Conservation (phyloP, 2,797 vertebrate genomes). For the Acanthornis magna region DNA sequence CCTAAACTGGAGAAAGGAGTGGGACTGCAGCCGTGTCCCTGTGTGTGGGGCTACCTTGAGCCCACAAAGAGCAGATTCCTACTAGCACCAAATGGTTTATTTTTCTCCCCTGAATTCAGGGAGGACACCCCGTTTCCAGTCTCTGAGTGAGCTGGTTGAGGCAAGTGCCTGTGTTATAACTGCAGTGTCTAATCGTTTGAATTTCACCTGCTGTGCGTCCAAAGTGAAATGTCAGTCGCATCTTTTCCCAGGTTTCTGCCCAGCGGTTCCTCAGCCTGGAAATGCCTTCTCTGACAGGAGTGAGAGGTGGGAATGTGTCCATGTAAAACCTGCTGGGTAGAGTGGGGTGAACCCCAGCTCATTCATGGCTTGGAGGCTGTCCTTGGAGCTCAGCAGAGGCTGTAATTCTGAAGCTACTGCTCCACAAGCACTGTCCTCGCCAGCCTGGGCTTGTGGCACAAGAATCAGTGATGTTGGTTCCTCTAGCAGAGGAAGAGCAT, state of each 20-base stretch:
- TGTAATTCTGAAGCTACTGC: neutral
- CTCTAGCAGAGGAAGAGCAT: neutral
- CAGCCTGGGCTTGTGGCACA: slow-evolving; percentile 6
- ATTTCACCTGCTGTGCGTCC: neutral
- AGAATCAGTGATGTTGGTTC: neutral
- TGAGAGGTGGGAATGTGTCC: neutral
- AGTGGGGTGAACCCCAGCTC: neutral
- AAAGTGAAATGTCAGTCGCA: neutral
- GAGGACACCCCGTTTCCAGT: neutral
- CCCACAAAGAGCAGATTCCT: neutral
- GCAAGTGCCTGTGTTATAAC: neutral
- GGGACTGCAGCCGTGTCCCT: fast-evolving
- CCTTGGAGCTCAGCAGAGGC: neutral
- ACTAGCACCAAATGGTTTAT: neutral
- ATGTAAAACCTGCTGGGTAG: fast-evolving
- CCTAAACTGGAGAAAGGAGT: neutral
- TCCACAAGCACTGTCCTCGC: neutral
- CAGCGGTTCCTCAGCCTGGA: neutral
- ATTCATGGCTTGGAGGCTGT: neutral
- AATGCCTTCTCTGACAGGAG: neutral
- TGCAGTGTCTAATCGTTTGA: fast-evolving
- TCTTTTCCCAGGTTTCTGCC: neutral
- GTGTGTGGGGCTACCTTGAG: neutral
- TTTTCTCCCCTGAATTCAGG: neutral
- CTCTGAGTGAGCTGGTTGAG: neutral